These are phyloP conservation scores for Epinotia nisella DNA, from an alignment of 2,888 invertebrate genomes.

Conservation along the genomic window DNA sequence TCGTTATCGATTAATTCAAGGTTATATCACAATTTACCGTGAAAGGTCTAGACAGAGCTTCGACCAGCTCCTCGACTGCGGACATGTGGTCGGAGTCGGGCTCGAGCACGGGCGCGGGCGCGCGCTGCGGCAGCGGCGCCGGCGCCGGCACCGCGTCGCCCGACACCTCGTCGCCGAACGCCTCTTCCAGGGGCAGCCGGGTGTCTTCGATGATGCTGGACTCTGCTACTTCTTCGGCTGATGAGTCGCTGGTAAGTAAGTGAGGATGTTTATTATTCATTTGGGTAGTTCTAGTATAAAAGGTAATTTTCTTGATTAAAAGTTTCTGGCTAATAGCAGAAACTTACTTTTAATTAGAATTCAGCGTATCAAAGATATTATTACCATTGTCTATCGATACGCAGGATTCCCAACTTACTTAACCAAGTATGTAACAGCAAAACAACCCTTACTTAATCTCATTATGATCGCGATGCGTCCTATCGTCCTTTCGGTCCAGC, in stretches of 20 bases:
- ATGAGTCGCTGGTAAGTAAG: slow-evolving; percentile 65
- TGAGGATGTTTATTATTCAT: background rate
- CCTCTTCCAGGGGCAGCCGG: slow-evolving; percentile 72
- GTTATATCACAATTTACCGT: slow-evolving; percentile 63
- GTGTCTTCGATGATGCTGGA: slow-evolving; percentile 64
- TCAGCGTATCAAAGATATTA: too few relatives aligned
- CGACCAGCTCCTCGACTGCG: slow-evolving; percentile 76
- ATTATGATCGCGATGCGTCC: slow-evolving; percentile 78
- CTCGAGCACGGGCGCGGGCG: slow-evolving; percentile 71
- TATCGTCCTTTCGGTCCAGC: slow-evolving; percentile 80
- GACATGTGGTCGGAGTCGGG: slow-evolving; percentile 70
- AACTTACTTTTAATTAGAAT: too few relatives aligned
- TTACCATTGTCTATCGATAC: too few relatives aligned
- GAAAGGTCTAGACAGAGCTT: slow-evolving; percentile 78
- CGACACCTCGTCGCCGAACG: slow-evolving; percentile 76
- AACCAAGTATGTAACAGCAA: too few relatives aligned
- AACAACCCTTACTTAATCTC: slow-evolving; percentile 70
- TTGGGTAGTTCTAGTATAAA: background rate
- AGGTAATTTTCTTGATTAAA: too few relatives aligned
- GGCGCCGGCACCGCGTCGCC: slow-evolving; percentile 76
- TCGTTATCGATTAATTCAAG: background rate
- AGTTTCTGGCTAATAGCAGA: too few relatives aligned
- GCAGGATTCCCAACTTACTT: too few relatives aligned
- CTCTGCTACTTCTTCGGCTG: slow-evolving; percentile 69
- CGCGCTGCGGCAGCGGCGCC: slow-evolving; percentile 71